Evolutionary conservation across 1,140 invertebrate genomes (phyloP).

Genomic region (Lordiphosa collinella): DNA sequence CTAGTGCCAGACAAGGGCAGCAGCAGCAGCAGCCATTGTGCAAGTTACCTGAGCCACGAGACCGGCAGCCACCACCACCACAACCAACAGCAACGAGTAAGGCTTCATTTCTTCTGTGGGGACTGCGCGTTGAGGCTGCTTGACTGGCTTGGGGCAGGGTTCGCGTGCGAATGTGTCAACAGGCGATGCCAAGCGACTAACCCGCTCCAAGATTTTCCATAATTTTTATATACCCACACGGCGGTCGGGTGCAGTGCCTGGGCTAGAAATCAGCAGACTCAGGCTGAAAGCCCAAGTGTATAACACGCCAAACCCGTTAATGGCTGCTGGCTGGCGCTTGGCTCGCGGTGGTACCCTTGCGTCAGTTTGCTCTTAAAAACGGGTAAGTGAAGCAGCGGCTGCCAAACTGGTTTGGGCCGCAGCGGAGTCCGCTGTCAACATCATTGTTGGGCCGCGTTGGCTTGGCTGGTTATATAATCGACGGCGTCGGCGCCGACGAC

Average conservation of each 20-base stretch:
- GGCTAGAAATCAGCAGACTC: constrained; percentile 11
- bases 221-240: constrained; percentile 36
- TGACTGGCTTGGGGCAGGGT: constrained; percentile 49
- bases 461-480: constrained; percentile 60
- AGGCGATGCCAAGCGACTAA: constrained; percentile 36
- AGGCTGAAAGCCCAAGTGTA: constrained; percentile 14
- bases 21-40: constrained; percentile 7
- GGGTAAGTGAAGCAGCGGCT: constrained; percentile 48
- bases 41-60: constrained; percentile 44
- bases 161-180: constrained; percentile 57
- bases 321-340: constrained; percentile 15
- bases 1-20: constrained; percentile 14
- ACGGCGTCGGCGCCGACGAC: constrained; percentile 13
- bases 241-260: constrained; percentile 15
- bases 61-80: constrained; percentile 27
- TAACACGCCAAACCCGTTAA: constrained; percentile 69
- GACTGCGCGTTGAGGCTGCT: constrained; percentile 2
- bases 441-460: constrained; percentile 53
- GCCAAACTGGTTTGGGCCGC: constrained; percentile 25
- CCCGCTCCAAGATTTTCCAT: constrained; percentile 59
- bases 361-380: constrained; percentile 72
- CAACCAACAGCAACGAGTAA: constrained; percentile 34
- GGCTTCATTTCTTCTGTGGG: constrained; percentile 45
- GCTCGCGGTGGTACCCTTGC: constrained; percentile 51
- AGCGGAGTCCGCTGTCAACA: constrained; percentile 46